A percentile compares a stretch with the other conserved stretches of the same genome.
These are phyloP conservation scores for Rhingia campestris DNA, from an alignment of 2,888 invertebrate genomes.

Conservation along the genomic window DNA sequence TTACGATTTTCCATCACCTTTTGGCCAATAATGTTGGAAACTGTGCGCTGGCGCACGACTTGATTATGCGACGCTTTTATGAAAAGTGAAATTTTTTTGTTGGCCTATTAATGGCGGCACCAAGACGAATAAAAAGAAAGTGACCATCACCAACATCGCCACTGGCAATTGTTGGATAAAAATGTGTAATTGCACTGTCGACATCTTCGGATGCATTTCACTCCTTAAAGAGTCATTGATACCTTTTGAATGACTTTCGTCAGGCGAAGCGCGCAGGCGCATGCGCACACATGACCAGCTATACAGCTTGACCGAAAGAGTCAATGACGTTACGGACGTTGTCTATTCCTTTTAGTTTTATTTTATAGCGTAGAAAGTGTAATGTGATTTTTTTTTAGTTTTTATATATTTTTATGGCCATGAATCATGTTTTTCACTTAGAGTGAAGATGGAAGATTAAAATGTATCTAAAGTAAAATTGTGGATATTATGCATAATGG, in stretches of 20 bases:
- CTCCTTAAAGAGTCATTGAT: conserved; percentile 67
- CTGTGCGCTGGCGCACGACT: neutral
- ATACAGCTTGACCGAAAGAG: neutral
- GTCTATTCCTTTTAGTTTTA: conserved; percentile 2
- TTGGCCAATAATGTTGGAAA: conserved; percentile 9
- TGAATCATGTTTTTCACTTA: conserved; percentile 5
- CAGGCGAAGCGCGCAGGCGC: conserved; percentile 14
- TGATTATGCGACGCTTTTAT: conserved; percentile 34
- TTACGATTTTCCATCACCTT: conserved; percentile 44
- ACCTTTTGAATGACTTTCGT: conserved; percentile 54
- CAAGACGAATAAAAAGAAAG: conserved; percentile 54
- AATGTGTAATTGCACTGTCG: conserved; percentile 41
- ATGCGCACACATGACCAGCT: neutral
- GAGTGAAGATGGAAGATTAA: neutral
- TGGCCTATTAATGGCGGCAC: conserved; percentile 55
- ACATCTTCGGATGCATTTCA: conserved; percentile 61
- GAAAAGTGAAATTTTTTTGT: conserved; percentile 67
- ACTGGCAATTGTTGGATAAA: neutral
- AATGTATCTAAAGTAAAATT: conserved; percentile 11
- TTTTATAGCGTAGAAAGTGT: conserved; percentile 4
- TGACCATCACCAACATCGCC: conserved; percentile 38
- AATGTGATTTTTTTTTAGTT: conserved; percentile 22
- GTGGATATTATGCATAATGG: conserved; percentile 18
- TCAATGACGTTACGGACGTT: neutral
- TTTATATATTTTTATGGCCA: conserved; percentile 15